Percentiles rank a stretch among this genome's conserved stretches.
Evolutionary conservation across 2,113 vertebrate genomes (phyloP).

Genomic region (Apistogramma diplotaenia): DNA sequence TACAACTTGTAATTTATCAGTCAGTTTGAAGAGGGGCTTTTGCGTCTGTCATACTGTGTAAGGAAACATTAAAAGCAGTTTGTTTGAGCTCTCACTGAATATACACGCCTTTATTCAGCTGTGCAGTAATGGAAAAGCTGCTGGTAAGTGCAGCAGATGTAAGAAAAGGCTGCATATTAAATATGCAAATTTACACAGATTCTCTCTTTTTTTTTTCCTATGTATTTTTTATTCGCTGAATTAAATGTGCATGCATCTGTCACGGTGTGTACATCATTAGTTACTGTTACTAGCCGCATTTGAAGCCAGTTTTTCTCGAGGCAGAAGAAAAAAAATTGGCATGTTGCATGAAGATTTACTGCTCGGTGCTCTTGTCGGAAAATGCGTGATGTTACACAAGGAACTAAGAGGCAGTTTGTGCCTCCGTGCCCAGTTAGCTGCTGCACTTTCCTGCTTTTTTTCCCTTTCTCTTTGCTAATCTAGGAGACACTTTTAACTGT

Average conservation of each 20-base stretch:
- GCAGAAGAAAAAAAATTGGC: constrained; percentile 21
- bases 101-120: background rate
- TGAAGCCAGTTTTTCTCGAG: background rate
- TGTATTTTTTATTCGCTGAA: constrained; percentile 10
- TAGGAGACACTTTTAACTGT: background rate
- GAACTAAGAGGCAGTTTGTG: constrained; percentile 1
- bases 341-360: constrained; percentile 13
- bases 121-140: constrained; percentile 19
- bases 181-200: constrained; percentile 20
- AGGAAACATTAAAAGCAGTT: constrained; percentile 49
- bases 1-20: constrained; percentile 51
- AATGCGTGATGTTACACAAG: constrained; percentile 5
- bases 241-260: constrained; percentile 24
- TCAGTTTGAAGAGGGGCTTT: constrained; percentile 32
- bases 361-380: constrained; percentile 20
- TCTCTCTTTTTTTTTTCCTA: background rate
- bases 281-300: background rate
- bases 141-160: constrained; percentile 22
- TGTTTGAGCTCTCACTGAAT: constrained; percentile 47
- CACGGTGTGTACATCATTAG: constrained; percentile 2
- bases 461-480: background rate
- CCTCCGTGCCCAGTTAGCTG: constrained; percentile 3
- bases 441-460: background rate
- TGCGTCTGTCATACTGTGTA: constrained; percentile 11
- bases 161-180: constrained; percentile 14